Evolutionary conservation across 2,113 vertebrate species (phyloP), one percentile per base, ranked within the genome.

Genomic region (Gopherus flavomarginatus): DNA sequence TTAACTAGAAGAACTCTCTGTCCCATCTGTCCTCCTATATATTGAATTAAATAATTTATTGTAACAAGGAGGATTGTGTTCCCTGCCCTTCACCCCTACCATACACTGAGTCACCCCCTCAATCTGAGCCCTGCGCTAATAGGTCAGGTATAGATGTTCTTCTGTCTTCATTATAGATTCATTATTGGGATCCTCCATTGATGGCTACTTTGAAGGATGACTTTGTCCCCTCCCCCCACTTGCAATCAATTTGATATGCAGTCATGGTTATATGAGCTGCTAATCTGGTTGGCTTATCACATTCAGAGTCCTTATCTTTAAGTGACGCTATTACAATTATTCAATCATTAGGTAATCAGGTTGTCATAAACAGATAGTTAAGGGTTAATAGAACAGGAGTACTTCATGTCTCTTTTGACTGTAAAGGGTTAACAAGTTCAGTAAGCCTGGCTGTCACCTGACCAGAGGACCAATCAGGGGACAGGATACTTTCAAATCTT

Each of bases 241-340:
- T 93, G 0, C 87, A 52, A n/a, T 80, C 29, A 62, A 42, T 80
- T 44, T 57, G 42, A 62, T 77, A 49, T 1, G 26, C 29, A 80
- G 88, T 42, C 89, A 85, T 88, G 12, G 10, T 31, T 85, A 56
- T 88, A 65, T 17, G 78, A 50, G 8, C 52, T 59, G 42, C 29
- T 26, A 83, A 5, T 54, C 59, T 86, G 0, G 0, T 13, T 82
- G 53, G 69, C 56, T 49, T 53, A 29, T 5, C 56, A 31, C 50
- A n/a, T 50, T 62, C 81, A 62, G 75, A 47, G 42, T 78, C 42
- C 75, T 78, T 72, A 72, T 72, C n/a, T 72, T 72, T 26, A 72
- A 62, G 11, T n/a, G 62, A 93, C 44, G 13, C 50, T 0, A 0
- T 54, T 47, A 52, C 52, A 89, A 22, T 80, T 57, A 92, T 53